Evolutionary conservation across 2,797 vertebrate species (phyloP).

Genomic region (Helostoma temminkii): DNA sequence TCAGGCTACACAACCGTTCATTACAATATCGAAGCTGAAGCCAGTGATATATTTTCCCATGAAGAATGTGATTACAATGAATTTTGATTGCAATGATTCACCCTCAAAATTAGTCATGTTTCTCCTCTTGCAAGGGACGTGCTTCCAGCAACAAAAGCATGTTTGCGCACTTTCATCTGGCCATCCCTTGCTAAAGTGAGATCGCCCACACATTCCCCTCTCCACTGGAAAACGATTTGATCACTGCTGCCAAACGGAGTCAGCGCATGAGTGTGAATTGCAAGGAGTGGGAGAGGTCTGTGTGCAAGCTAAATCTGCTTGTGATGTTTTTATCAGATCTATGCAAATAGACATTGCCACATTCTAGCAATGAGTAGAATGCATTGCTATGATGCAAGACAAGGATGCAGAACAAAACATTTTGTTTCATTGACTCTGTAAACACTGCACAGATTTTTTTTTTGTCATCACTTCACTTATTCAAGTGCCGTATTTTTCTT

Average conservation of each 20-base stretch:
- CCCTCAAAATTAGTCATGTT: conserved; percentile 69
- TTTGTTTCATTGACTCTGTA: conserved; percentile 17
- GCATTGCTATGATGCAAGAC: conserved; percentile 10
- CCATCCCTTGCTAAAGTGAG: conserved; percentile 70
- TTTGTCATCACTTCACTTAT: not conserved
- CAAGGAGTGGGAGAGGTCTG: conserved; percentile 59
- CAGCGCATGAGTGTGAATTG: conserved; percentile 52
- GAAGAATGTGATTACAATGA: conserved; percentile 57
- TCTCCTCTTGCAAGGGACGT: conserved; percentile 63
- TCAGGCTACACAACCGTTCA: conserved; percentile 63
- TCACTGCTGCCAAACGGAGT: conserved; percentile 68
- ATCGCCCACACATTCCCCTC: conserved; percentile 75
- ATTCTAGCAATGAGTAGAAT: conserved; percentile 30
- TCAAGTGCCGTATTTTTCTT: not conserved
- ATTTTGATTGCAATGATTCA: conserved; percentile 78
- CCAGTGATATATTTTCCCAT: conserved; percentile 49
- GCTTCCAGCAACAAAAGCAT: conserved; percentile 77
- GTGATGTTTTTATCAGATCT: conserved; percentile 72
- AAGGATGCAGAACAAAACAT: not conserved
- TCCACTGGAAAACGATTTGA: conserved; percentile 70
- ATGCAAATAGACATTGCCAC: conserved; percentile 58
- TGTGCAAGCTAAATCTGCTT: conserved; percentile 56
- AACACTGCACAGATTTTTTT: not conserved
- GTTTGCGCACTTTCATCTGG: conserved; percentile 72
- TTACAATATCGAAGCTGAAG: conserved; percentile 57